phyloP scores from a whole-genome alignment of 1,140 invertebrate genomes.

The Caenorhabditis briggsae region DNA sequence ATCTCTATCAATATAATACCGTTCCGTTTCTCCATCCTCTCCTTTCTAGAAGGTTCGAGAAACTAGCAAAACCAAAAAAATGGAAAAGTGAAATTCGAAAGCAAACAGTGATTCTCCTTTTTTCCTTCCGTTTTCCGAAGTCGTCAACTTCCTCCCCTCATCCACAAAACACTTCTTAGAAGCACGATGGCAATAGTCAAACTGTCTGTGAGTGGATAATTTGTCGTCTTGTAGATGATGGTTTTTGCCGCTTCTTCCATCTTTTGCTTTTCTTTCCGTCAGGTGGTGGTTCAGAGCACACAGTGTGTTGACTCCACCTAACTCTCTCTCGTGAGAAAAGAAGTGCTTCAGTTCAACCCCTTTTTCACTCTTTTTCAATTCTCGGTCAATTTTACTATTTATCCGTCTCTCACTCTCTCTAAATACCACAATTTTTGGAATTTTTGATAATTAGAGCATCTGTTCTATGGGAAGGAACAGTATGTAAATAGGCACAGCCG shows the following conservation, averaged over 20 bases:
- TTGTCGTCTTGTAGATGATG: not conserved
- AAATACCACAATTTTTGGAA: not conserved
- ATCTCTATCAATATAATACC: not conserved
- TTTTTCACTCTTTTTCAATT: not conserved
- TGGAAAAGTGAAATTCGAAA: not conserved
- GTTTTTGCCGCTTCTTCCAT: not conserved
- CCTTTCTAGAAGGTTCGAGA: not conserved
- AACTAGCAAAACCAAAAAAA: not conserved
- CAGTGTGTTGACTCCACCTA: conserved; percentile 37
- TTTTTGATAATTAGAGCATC: not conserved
- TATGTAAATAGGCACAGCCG: conserved; percentile 40
- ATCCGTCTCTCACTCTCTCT: not conserved
- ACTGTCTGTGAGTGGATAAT: conserved; percentile 27
- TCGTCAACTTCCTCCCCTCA: conserved; percentile 1
- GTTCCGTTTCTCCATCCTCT: not conserved
- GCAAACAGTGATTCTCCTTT: conserved; percentile 3
- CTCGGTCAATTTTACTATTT: conserved; percentile 48
- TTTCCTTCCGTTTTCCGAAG: conserved; percentile 30
- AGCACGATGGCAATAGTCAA: not conserved
- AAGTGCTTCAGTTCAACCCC: conserved; percentile 41
- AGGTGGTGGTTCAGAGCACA: conserved; percentile 21
- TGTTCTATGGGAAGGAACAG: not conserved
- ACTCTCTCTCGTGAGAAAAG: conserved; percentile 53
- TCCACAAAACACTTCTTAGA: not conserved
- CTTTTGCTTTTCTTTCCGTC: conserved; percentile 8